Evolutionary conservation across 2,113 vertebrate species (phyloP).

Genomic region (Paramormyrops kingsleyae): DNA sequence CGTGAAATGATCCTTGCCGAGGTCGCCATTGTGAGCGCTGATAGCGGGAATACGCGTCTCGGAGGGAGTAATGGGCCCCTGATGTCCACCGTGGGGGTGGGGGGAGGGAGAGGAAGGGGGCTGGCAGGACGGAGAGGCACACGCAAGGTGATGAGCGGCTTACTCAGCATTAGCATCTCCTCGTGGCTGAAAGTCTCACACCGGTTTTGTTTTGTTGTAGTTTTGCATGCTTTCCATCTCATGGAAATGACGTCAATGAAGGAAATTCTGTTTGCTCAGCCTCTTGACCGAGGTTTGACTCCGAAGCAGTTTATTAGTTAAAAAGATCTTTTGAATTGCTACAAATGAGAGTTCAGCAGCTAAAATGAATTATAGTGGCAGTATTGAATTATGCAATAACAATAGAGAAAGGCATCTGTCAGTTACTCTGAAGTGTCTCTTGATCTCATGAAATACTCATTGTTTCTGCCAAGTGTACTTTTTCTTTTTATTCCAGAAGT

Average conservation of each 20-base stretch:
- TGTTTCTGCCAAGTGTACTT: background rate
- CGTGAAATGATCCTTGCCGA: background rate
- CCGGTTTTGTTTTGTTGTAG: background rate
- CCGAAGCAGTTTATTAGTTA: background rate
- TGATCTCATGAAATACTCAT: background rate
- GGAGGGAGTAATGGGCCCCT: background rate
- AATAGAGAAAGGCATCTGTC: conserved; percentile 13
- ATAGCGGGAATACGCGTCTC: background rate
- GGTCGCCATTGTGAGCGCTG: background rate
- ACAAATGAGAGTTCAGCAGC: background rate
- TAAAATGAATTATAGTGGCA: background rate
- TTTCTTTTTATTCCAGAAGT: conserved; percentile 23
- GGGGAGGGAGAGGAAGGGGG: conserved; percentile 23
- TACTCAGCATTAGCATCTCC: conserved; percentile 72
- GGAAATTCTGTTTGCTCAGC: background rate
- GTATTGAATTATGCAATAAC: conserved; percentile 19
- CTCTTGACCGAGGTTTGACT: background rate
- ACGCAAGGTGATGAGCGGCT: conserved; percentile 68
- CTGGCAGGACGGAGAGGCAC: conserved; percentile 45
- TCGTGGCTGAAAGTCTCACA: conserved; percentile 18
- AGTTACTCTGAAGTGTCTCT: background rate
- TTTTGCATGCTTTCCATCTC: background rate
- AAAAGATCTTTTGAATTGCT: background rate
- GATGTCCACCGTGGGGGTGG: background rate
- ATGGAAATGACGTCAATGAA: background rate